A percentile compares a stretch with the other conserved stretches of the same genome.
phyloP scores from a whole-genome alignment of 2,113 vertebrate genomes.

The Fregetta grallaria region DNA sequence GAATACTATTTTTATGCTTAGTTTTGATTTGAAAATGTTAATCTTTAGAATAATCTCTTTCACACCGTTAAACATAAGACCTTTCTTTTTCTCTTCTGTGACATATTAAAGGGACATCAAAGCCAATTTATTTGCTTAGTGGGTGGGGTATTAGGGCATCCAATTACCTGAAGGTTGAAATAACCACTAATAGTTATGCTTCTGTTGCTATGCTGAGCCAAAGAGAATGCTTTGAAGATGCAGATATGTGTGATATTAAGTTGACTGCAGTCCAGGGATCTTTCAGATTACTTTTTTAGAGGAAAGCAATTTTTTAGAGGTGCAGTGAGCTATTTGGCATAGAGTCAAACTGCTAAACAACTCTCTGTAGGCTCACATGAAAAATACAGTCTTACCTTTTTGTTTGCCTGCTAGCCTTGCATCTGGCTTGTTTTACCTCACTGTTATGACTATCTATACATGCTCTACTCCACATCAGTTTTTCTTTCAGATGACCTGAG shows the following conservation, averaged over 20 bases:
- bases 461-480: neutral
- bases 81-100: conserved; percentile 6
- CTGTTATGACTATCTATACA: neutral
- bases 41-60: conserved; percentile 3
- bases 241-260: conserved; percentile 49
- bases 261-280: conserved; percentile 53
- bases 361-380: neutral
- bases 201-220: conserved; percentile 23
- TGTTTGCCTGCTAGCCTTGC: neutral
- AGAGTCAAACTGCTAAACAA: conserved; percentile 2
- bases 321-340: neutral
- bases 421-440: conserved; percentile 1
- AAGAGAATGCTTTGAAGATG: conserved; percentile 55
- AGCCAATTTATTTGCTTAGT: conserved; percentile 26
- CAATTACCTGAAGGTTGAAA: conserved; percentile 37
- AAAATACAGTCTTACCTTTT: neutral
- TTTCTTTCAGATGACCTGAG: neutral
- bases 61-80: neutral
- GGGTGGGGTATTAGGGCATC: neutral
- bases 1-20: neutral
- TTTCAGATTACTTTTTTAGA: conserved; percentile 41
- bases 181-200: conserved; percentile 25
- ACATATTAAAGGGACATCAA: conserved; percentile 36
- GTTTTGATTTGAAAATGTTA: neutral
- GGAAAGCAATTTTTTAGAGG: conserved; percentile 36